Evolutionary conservation across 2,888 invertebrate genomes (phyloP), one percentile per base, ranked within the genome.

Genomic region (Hololepta plana): DNA sequence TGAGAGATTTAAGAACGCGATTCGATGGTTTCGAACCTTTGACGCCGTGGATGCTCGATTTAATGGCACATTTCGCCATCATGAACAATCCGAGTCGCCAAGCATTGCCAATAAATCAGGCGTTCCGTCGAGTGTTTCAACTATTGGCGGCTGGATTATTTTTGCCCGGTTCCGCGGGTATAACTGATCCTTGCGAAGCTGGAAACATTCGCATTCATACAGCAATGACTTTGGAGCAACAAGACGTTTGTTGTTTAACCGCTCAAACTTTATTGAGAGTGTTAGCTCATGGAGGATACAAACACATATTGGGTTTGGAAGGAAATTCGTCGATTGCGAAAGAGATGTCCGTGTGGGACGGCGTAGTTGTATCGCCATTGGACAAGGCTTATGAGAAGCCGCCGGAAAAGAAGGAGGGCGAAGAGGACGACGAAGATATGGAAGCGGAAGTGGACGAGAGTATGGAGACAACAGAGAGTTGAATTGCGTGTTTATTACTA

Each of bases 281-380:
- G 8, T 63, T 96, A 23, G 71, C 82, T 0, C 87, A 95, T 42
- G 95, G 93, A 3, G 95, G 96, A 0, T 88, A 80, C 54, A 82
- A 85, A 46, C 87, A 87, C 45, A 74, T 95, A 32, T 58, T 93
- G 1, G 93, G 74, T 0, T 55, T 69, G 30, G 65, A 64, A 34
- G 64, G 62, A 4, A 62, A 58, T 37, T 54, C 59, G 1, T 59
- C 57, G 20, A 59, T 64, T 35, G 61, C 59, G 7, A 60, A 77
- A 0, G 90, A 93, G 56, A 88, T 93, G 73, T 87, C 88, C 0
- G 87, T 93, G 10, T 93, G 91, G 90, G 81, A 91, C 45, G 91
- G 91, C 1, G 88, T 95, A 2, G 88, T 93, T 1, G 90, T 96
- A 1, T 85, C 88, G 1, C 91, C 95, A 0, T 60, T 91, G n/a